Percentiles rank a stretch among this genome's conserved stretches.
phyloP scores from a whole-genome alignment of 2,113 vertebrate species.

The Thunnus maccoyii region DNA sequence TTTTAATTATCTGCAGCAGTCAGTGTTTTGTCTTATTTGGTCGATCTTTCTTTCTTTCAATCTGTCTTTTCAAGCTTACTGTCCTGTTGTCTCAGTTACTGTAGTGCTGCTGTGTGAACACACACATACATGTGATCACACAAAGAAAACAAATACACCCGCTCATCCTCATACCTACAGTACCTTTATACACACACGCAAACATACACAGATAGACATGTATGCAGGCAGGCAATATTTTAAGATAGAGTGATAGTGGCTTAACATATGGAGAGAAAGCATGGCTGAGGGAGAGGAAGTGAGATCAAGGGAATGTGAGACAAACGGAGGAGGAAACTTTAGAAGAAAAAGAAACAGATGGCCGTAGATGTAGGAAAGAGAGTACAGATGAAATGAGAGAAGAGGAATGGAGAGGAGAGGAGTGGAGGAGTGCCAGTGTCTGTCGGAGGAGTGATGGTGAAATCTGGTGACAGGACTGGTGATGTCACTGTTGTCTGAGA shows the following conservation, averaged over 20 bases:
- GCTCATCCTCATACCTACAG: not conserved
- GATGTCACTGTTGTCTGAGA: constrained; percentile 72
- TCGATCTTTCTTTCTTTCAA: constrained; percentile 20
- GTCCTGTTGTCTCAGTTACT: not conserved
- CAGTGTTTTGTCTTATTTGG: constrained; percentile 18
- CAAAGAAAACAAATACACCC: not conserved
- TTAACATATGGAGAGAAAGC: not conserved
- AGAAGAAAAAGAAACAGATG: constrained; percentile 51
- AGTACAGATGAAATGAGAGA: constrained; percentile 51
- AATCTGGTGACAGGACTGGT: constrained; percentile 75
- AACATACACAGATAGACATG: not conserved
- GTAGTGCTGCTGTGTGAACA: not conserved
- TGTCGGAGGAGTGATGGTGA: constrained; percentile 69
- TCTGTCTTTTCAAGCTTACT: constrained; percentile 19
- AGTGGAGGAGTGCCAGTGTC: constrained; percentile 37
- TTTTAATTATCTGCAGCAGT: constrained; percentile 4
- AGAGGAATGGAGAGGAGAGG: constrained; percentile 28
- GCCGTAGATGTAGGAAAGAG: constrained; percentile 31
- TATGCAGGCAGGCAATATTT: not conserved
- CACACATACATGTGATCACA: constrained; percentile 1
- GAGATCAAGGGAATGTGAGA: constrained; percentile 5
- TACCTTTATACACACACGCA: too few relatives aligned
- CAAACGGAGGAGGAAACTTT: constrained; percentile 28
- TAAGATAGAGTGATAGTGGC: not conserved
- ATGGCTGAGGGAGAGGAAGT: not conserved